These are phyloP conservation scores for Muricea muricata DNA, from an alignment of 92 coral and sea anemone genomes.

Conservation along the genomic window DNA sequence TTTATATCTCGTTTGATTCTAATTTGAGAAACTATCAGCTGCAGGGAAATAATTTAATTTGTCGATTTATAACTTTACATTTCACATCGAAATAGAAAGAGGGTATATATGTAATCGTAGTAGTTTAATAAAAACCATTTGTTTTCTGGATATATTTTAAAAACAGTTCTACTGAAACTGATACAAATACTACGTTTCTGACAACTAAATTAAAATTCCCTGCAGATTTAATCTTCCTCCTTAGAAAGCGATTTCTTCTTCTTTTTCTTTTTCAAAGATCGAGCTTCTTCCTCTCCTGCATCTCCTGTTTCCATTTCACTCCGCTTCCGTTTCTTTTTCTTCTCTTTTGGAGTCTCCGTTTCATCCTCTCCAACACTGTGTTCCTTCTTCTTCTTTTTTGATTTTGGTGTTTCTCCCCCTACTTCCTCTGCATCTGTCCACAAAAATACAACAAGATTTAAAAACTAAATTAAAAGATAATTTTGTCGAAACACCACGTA, in stretches of 20 bases:
- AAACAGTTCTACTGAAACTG: too few species aligned
- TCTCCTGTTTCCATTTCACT: conserved; percentile 24
- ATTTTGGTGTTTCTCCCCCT: conserved; percentile 36
- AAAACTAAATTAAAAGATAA: too few species aligned
- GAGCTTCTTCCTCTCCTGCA: conserved; percentile 45
- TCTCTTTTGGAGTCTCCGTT: conserved; percentile 63
- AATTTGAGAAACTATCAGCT: too few species aligned
- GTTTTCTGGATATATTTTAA: too few species aligned
- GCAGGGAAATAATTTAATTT: too few species aligned
- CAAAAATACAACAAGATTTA: not conserved
- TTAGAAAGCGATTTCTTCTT: conserved; percentile 67
- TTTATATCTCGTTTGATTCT: too few species aligned
- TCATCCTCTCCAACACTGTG: conserved; percentile 57
- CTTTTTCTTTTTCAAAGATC: conserved; percentile 61
- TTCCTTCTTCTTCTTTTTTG: conserved; percentile 72
- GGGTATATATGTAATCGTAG: too few species aligned
- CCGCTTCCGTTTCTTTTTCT: conserved; percentile 42
- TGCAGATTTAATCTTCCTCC: conserved; percentile 6
- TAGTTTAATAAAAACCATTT: too few species aligned
- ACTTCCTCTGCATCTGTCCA: not conserved
- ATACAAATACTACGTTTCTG: not conserved
- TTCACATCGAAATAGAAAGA: not conserved
- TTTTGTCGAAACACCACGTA: too few species aligned
- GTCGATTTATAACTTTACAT: not conserved
- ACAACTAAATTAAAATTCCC: not conserved